phyloP scores from a whole-genome alignment of 1,140 invertebrate genomes.

The Olivierus martensii region DNA sequence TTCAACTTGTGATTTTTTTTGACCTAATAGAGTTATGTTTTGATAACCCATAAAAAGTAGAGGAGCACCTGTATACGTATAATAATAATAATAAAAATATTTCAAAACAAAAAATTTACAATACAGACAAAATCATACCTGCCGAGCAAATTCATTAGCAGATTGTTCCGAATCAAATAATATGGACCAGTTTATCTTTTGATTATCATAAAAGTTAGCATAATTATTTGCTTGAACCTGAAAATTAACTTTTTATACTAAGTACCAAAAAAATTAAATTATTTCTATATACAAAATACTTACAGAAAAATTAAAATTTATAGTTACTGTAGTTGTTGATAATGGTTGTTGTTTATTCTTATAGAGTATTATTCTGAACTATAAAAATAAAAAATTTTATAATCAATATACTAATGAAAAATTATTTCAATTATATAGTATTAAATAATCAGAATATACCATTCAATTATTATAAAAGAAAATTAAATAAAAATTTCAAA shows the following conservation, averaged over 20 bases:
- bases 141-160: constrained; percentile 28
- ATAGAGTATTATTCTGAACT: constrained; percentile 33
- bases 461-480: too few relatives aligned
- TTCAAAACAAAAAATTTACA: too few relatives aligned
- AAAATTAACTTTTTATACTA: constrained; percentile 5
- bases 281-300: constrained; percentile 14
- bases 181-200: constrained; percentile 29
- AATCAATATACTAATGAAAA: too few relatives aligned
- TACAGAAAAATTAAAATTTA: constrained; percentile 28
- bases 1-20: too few relatives aligned
- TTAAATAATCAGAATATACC: too few relatives aligned
- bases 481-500: too few relatives aligned
- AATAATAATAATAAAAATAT: too few relatives aligned
- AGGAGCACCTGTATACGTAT: too few relatives aligned
- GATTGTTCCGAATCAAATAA: constrained; percentile 29
- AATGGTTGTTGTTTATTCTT: constrained; percentile 31
- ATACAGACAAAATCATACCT: constrained; percentile 21
- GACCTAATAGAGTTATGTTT: too few relatives aligned
- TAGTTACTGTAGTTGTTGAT: constrained; percentile 27
- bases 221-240: constrained; percentile 33
- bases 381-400: too few relatives aligned
- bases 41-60: too few relatives aligned
- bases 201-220: constrained; percentile 33
- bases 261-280: neutral
- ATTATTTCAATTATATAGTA: too few relatives aligned